These are phyloP conservation scores for Tiphia femorata DNA, from an alignment of 2,888 invertebrate species.

Conservation along the genomic window DNA sequence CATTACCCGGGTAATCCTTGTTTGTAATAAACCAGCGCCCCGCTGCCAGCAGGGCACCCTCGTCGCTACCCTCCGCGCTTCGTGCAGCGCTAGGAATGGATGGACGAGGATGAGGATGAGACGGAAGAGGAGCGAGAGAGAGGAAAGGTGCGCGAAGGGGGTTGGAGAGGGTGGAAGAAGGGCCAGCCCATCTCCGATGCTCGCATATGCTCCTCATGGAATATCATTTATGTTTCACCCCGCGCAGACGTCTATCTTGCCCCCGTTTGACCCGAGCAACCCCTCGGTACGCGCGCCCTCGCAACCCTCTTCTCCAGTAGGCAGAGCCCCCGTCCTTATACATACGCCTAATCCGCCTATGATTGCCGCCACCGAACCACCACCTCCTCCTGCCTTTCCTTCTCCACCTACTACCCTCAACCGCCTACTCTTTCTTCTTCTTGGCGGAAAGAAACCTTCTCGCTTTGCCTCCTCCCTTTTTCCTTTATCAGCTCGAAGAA, in stretches of 20 bases:
- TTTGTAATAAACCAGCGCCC: slow-evolving; percentile 68
- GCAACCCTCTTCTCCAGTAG: slow-evolving; percentile 30
- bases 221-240: slow-evolving; percentile 67
- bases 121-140: not conserved
- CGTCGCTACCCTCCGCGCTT: slow-evolving; percentile 36
- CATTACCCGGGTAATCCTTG: slow-evolving; percentile 68
- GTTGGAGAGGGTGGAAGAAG: not conserved
- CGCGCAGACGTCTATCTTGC: slow-evolving; percentile 48
- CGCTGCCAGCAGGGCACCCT: slow-evolving; percentile 49
- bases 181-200: slow-evolving; percentile 55
- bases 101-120: not conserved
- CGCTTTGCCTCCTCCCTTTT: not conserved
- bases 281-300: slow-evolving; percentile 31
- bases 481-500: no score
- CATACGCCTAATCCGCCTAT: slow-evolving; percentile 63
- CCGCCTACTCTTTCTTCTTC: slow-evolving; percentile 13
- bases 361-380: slow-evolving; percentile 55
- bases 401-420: slow-evolving; percentile 17
- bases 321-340: slow-evolving; percentile 49
- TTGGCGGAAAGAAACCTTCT: not conserved
- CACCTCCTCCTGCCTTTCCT: slow-evolving; percentile 26
- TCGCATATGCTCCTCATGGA: slow-evolving; percentile 66
- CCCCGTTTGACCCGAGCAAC: slow-evolving; percentile 49
- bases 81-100: no score
- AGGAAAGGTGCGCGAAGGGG: slow-evolving; percentile 25